Base-by-base conservation (phyloP, 37 sponge, comb jelly and placozoan genomes). In the Geodia barretti region DNA sequence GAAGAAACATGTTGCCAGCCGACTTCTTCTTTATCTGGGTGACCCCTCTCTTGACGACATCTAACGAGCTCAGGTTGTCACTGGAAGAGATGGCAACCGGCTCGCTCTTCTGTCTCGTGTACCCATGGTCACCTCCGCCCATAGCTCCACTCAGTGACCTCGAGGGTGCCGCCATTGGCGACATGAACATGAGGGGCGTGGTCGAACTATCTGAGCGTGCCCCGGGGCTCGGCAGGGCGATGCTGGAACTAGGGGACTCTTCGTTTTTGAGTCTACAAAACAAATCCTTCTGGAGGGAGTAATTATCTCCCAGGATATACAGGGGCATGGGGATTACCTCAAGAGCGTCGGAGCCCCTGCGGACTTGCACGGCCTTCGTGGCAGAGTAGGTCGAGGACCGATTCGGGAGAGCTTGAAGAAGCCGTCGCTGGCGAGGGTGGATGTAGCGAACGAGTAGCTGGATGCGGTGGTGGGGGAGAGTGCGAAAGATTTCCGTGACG, bases 381-480 rank as follows among this genome's bases (percentile, higher is more conserved):
- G 33, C 20, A 20, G 25, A 20, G 34, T 68, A 68, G 34, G 34
- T 68, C 1, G 68, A 68, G 32, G 30, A 33, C 25, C 68, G 68
- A 4, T 68, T 32, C 33, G 68, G 68, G 3, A 68, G 31, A 3
- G 30, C 33, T 21, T 29, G 1, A 3, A 68, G 68, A 5, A 33
- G 32, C 2, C 20, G 30, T 5, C 68, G 35, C 8, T 66, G n/a
- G 14, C 3, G 3, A 41, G 85, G 79, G 67, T 88, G 88, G 43
- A 88, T 70, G 47, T 78, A 88, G 2, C 88, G 62, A 2, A 82
- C 83, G 28, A 82, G 9, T 3, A 88, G 69, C 54, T 87, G 88
- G 30, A 81, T 30, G 17, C 28, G 63, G 9, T 41, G 39, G 47
- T 71, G 72, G 20, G 36, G 72, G 17, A 78, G 24, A 2, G 68